phyloP scores from a whole-genome alignment of 2,113 vertebrate genomes.

The Pitta sordida region DNA sequence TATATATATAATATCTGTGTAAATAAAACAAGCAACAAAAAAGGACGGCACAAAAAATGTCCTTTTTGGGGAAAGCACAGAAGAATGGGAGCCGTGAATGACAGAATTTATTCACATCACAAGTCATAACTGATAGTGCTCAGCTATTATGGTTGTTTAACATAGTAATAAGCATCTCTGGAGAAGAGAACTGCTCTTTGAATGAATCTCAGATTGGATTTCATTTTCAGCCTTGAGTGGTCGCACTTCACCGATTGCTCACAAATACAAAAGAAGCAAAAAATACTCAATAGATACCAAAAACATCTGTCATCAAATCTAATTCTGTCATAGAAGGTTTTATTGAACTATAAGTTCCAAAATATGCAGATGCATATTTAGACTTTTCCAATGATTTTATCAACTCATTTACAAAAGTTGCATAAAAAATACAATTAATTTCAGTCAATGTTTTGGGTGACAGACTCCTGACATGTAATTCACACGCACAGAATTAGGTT shows the following conservation, averaged over 20 bases:
- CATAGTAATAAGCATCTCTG: background rate
- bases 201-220: background rate
- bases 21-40: background rate
- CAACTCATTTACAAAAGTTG: background rate
- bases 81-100: background rate
- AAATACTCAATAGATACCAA: background rate
- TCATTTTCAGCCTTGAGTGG: background rate
- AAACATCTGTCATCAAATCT: background rate
- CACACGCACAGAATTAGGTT: background rate
- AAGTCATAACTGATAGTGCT: background rate
- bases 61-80: background rate
- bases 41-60: background rate
- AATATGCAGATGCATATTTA: background rate
- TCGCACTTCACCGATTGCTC: background rate
- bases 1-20: background rate
- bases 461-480: background rate
- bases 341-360: background rate
- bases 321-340: background rate
- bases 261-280: background rate
- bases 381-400: background rate
- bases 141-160: background rate
- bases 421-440: background rate
- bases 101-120: background rate
- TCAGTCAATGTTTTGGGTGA: background rate
- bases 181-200: background rate